phyloP scores from a whole-genome alignment of 2,888 invertebrate species.

The Sympetrum striolatum region DNA sequence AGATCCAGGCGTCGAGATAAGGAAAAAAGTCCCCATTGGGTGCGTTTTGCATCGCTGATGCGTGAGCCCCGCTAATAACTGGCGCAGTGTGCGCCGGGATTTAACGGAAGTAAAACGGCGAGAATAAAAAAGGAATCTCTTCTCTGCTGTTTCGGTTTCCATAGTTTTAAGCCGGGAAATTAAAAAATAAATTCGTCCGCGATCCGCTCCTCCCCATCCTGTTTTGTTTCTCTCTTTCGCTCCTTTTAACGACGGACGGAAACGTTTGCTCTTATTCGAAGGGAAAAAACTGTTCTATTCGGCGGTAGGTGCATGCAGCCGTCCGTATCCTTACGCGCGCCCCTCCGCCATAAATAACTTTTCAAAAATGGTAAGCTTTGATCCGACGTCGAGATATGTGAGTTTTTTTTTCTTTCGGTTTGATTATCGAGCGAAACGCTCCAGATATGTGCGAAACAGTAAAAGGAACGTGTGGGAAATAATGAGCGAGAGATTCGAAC shows the following conservation, averaged over 20 bases:
- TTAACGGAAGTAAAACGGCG: conserved; percentile 9
- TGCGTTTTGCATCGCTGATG: conserved; percentile 44
- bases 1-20: conserved; percentile 24
- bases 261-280: neutral
- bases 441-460: too few relatives aligned
- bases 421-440: too few relatives aligned
- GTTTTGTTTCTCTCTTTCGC: neutral
- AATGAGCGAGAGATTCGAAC: too few relatives aligned
- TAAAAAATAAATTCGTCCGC: neutral
- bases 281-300: neutral
- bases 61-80: conserved; percentile 30
- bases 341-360: neutral
- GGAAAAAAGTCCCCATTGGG: conserved; percentile 19
- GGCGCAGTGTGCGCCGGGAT: conserved; percentile 34
- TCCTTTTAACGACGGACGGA: neutral
- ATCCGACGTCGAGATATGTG: neutral
- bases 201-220: neutral
- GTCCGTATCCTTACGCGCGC: neutral
- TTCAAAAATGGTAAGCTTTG: neutral
- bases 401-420: neutral
- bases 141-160: neutral
- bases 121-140: neutral
- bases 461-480: too few relatives aligned
- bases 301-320: neutral
- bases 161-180: neutral